phyloP scores from a whole-genome alignment of 2,888 invertebrate species.

The Anoncus sp. region DNA sequence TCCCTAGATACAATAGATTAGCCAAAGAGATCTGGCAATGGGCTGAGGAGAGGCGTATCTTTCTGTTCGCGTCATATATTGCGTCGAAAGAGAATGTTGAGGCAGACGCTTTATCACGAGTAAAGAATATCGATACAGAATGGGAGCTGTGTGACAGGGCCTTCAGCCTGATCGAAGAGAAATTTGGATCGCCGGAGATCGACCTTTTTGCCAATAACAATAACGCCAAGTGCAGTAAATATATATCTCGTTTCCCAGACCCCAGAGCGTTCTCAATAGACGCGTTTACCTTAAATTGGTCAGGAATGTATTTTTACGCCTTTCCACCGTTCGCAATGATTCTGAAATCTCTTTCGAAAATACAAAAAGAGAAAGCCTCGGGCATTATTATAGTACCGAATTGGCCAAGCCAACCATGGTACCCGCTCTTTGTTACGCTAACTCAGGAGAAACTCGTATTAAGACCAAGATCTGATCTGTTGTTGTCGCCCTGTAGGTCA shows the following conservation, averaged over 20 bases:
- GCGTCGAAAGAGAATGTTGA: neutral
- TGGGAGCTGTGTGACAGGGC: slow-evolving; percentile 51
- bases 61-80: slow-evolving; percentile 2
- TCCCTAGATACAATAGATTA: slow-evolving; percentile 17
- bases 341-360: slow-evolving; percentile 44
- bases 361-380: slow-evolving; percentile 47
- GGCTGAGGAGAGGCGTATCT: slow-evolving; percentile 9
- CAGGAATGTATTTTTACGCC: slow-evolving; percentile 49
- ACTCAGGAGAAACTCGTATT: slow-evolving; percentile 3
- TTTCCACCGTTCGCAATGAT: slow-evolving; percentile 56
- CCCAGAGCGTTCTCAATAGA: slow-evolving; percentile 48
- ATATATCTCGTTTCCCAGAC: slow-evolving; percentile 52
- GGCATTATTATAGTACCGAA: slow-evolving; percentile 56
- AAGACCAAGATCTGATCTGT: slow-evolving; percentile 6
- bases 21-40: neutral
- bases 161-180: slow-evolving; percentile 33
- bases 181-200: slow-evolving; percentile 38
- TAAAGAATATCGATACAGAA: slow-evolving; percentile 50
- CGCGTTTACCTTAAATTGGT: slow-evolving; percentile 57
- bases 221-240: slow-evolving; percentile 53
- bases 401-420: slow-evolving; percentile 61
- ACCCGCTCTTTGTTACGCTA: slow-evolving; percentile 35
- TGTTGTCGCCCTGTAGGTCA: slow-evolving; percentile 27
- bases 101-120: slow-evolving; percentile 19
- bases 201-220: slow-evolving; percentile 58